A percentile compares a stretch with the other conserved stretches of the same genome.
Conservation (phyloP, 2,888 invertebrate genomes). For the Nomada lathburiana region DNA sequence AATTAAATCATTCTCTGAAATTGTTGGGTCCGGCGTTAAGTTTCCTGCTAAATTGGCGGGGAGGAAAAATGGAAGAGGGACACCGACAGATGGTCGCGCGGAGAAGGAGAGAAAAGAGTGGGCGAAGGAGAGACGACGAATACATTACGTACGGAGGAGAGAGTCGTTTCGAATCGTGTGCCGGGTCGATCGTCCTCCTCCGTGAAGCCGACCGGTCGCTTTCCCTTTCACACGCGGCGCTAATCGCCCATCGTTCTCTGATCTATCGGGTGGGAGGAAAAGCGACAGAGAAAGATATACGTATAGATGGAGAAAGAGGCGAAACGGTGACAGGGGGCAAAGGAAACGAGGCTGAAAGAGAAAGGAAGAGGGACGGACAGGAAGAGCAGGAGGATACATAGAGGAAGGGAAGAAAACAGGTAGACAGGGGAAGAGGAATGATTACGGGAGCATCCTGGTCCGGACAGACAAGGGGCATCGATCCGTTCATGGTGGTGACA, state of each 20-base stretch:
- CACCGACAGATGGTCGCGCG: slow-evolving; percentile 36
- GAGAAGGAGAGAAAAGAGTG: slow-evolving; percentile 50
- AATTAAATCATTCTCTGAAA: slow-evolving; percentile 50
- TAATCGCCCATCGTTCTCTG: slow-evolving; percentile 82
- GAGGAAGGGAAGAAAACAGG: slow-evolving; percentile 44
- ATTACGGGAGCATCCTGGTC: slow-evolving; percentile 39
- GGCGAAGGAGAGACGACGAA: slow-evolving; percentile 72
- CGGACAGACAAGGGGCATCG: slow-evolving; percentile 11
- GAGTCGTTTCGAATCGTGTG: slow-evolving; percentile 76
- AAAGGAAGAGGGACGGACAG: slow-evolving; percentile 38
- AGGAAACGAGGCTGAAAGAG: slow-evolving; percentile 15
- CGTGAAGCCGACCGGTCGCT: slow-evolving; percentile 77
- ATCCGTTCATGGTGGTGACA: background rate
- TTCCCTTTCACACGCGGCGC: slow-evolving; percentile 84
- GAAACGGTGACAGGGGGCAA: slow-evolving; percentile 46
- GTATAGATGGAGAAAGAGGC: slow-evolving; percentile 33
- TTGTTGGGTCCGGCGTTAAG: background rate
- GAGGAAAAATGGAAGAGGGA: slow-evolving; percentile 33
- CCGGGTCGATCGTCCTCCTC: slow-evolving; percentile 77
- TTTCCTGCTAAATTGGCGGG: background rate
- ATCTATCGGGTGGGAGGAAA: slow-evolving; percentile 75
- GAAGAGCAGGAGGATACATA: slow-evolving; percentile 45
- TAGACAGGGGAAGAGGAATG: slow-evolving; percentile 21
- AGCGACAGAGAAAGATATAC: slow-evolving; percentile 49
- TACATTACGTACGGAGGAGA: slow-evolving; percentile 78